Percentiles rank a stretch among this genome's conserved stretches.
Conservation (phyloP, 2,888 invertebrate species). For the Pachymerium ferrugineum region DNA sequence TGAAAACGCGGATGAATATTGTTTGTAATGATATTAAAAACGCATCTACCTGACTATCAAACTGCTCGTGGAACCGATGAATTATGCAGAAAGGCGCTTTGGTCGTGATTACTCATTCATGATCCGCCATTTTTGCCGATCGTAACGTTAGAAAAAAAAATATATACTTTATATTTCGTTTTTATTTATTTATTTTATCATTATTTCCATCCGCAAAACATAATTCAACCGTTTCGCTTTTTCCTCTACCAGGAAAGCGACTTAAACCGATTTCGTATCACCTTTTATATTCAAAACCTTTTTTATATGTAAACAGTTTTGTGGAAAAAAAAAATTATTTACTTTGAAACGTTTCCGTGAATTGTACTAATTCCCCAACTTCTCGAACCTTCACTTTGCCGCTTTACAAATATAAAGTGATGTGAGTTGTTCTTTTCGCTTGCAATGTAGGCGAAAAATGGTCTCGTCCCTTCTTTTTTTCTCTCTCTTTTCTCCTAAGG, state of each 20-base stretch:
- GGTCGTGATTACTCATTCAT: constrained; percentile 4
- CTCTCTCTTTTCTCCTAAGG: background rate
- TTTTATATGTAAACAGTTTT: too few species aligned
- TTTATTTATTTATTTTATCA: too few species aligned
- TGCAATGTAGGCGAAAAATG: background rate
- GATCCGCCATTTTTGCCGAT: background rate
- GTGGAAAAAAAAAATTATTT: too few species aligned
- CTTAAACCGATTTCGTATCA: too few species aligned
- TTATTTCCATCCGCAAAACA: too few species aligned
- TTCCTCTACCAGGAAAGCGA: too few species aligned
- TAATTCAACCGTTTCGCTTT: too few species aligned
- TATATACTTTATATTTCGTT: background rate
- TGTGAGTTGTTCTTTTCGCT: background rate
- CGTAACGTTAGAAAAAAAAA: background rate
- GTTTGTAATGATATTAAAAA: constrained; percentile 13
- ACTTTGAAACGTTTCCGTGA: too few species aligned
- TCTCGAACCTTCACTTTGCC: too few species aligned
- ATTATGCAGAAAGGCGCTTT: constrained; percentile 13
- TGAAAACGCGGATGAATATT: background rate
- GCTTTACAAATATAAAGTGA: background rate
- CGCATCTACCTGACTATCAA: constrained; percentile 13
- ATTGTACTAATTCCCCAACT: too few species aligned
- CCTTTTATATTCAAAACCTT: too few species aligned
- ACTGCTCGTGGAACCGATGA: constrained; percentile 8
- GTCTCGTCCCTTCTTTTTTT: background rate